Percentiles rank a stretch among this genome's conserved stretches.
Conservation (phyloP, 2,113 vertebrate species). For the Ophiodon elongatus region DNA sequence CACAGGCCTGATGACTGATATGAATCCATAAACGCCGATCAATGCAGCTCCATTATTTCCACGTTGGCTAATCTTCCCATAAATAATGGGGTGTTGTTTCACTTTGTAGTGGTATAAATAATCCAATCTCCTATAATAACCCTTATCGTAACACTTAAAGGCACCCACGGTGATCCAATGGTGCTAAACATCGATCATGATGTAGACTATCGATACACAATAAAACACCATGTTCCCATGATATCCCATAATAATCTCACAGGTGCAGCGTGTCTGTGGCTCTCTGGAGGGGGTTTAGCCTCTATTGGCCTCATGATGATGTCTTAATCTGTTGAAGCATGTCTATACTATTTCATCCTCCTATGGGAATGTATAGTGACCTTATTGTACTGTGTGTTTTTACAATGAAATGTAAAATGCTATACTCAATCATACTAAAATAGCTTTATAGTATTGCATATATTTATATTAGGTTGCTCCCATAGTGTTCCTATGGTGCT, state of each 20-base stretch:
- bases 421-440: not conserved
- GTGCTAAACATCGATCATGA: not conserved
- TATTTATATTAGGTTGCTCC: not conserved
- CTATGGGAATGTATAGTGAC: not conserved
- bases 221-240: not conserved
- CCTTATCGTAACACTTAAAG: no score
- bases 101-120: not conserved
- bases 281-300: not conserved
- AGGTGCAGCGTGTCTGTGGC: not conserved
- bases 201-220: not conserved
- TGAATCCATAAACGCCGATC: conserved; percentile 19
- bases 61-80: not conserved
- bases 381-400: not conserved
- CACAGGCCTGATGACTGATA: not conserved
- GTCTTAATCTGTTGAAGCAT: not conserved
- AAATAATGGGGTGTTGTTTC: not conserved
- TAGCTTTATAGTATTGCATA: not conserved
- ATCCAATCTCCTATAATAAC: not conserved
- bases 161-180: not conserved
- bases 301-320: not conserved
- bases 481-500: not conserved
- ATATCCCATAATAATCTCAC: not conserved
- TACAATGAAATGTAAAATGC: not conserved
- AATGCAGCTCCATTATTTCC: conserved; percentile 12
- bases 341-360: not conserved